Conservation (phyloP, 2,113 vertebrate species). For the Vireo altiloquus region DNA sequence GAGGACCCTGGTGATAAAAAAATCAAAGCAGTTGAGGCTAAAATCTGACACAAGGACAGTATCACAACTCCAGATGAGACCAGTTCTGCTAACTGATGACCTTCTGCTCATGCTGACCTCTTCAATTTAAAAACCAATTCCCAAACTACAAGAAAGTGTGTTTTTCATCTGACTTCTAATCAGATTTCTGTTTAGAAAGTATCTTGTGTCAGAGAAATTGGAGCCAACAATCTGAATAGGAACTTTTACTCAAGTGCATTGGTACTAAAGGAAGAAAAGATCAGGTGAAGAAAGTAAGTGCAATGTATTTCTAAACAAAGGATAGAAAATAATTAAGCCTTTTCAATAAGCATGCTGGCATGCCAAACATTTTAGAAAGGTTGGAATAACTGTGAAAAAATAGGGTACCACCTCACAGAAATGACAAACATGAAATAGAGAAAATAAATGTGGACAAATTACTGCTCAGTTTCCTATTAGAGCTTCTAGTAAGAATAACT, state of each 20-base stretch:
- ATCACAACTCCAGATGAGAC: not conserved
- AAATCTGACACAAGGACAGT: not conserved
- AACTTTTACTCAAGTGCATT: constrained; percentile 38
- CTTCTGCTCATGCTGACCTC: not conserved
- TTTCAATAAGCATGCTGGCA: not conserved
- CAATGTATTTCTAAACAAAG: not conserved
- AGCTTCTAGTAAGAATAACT: not conserved
- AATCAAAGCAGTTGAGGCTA: constrained; percentile 27
- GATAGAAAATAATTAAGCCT: not conserved
- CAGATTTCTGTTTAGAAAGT: constrained; percentile 1
- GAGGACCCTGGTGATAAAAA: constrained; percentile 83
- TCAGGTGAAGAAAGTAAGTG: not conserved
- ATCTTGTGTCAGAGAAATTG: not conserved
- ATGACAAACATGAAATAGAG: not conserved
- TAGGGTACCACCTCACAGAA: not conserved
- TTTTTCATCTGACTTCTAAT: constrained; percentile 29
- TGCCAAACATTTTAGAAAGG: not conserved
- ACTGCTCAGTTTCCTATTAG: not conserved
- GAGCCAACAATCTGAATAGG: constrained; percentile 23
- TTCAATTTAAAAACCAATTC: not conserved
- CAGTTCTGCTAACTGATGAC: not conserved
- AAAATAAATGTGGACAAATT: not conserved
- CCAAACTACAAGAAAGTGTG: not conserved
- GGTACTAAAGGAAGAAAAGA: constrained; percentile 4
- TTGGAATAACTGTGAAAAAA: not conserved